phyloP scores from a whole-genome alignment of 2,797 vertebrate genomes.

The Pelobates cultripes region DNA sequence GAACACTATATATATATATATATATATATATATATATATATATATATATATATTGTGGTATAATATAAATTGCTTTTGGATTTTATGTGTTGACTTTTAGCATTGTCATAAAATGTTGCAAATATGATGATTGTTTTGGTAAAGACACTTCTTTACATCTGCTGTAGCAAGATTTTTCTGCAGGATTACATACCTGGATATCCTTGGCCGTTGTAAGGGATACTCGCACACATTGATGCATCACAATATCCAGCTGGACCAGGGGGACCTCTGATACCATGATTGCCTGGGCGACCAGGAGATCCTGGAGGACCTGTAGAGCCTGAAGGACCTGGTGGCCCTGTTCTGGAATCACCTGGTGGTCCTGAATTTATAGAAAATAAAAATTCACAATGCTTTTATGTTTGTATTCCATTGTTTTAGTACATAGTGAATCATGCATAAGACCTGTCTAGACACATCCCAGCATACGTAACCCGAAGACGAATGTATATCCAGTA shows the following conservation, averaged over 20 bases:
- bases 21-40: too few relatives aligned
- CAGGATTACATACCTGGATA: constrained; percentile 82
- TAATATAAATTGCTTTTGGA: too few relatives aligned
- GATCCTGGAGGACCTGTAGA: constrained; percentile 86
- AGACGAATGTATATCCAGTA: constrained; percentile 80
- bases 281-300: constrained; percentile 86
- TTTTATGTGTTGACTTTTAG: too few relatives aligned
- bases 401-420: constrained; percentile 69
- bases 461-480: constrained; percentile 65
- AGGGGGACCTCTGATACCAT: constrained; percentile 85
- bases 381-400: constrained; percentile 59
- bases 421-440: constrained; percentile 58
- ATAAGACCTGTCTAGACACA: constrained; percentile 73
- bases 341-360: constrained; percentile 88
- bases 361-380: constrained; percentile 76
- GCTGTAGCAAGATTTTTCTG: too few relatives aligned
- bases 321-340: constrained; percentile 84
- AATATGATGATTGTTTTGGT: too few relatives aligned
- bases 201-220: constrained; percentile 95
- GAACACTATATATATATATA: too few relatives aligned
- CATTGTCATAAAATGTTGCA: too few relatives aligned
- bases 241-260: constrained; percentile 94
- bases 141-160: too few relatives aligned
- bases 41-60: too few relatives aligned
- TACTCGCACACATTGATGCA: constrained; percentile 94